phyloP scores from a whole-genome alignment of 2,797 vertebrate genomes.

The Ficedula albicollis region DNA sequence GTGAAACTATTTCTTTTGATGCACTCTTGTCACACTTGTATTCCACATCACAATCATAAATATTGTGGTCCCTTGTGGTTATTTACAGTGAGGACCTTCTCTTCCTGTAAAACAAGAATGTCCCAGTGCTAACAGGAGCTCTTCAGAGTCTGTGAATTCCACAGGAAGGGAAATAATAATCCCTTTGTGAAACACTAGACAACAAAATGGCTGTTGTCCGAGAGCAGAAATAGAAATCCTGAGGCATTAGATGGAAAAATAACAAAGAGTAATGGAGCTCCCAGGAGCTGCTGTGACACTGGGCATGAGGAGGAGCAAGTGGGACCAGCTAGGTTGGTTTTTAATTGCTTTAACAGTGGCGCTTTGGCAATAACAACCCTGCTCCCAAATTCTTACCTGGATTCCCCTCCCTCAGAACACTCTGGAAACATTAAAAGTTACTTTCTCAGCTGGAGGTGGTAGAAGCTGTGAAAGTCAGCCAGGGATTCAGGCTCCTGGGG shows the following conservation, averaged over 20 bases:
- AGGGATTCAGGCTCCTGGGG: not conserved
- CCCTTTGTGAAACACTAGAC: constrained; percentile 51
- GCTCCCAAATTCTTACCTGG: not conserved
- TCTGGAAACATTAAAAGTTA: not conserved
- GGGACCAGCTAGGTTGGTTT: not conserved
- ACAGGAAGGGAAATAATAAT: constrained; percentile 28
- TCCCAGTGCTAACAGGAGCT: constrained; percentile 1
- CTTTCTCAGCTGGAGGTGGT: not conserved
- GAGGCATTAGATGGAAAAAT: not conserved
- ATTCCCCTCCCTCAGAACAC: not conserved
- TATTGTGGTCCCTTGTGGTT: not conserved
- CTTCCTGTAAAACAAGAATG: not conserved
- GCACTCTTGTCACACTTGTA: not conserved
- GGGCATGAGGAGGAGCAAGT: not conserved
- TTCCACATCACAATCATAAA: not conserved
- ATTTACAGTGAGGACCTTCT: constrained; percentile 29
- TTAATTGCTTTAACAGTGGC: not conserved
- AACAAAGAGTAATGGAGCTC: not conserved
- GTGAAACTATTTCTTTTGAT: not conserved
- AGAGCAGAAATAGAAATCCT: constrained; percentile 37
- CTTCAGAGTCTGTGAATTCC: constrained; percentile 20
- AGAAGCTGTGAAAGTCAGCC: not conserved
- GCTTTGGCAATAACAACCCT: not conserved
- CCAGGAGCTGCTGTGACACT: not conserved
- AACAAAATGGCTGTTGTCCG: constrained; percentile 38